These are phyloP conservation scores for Epistrophe eligans DNA, from an alignment of 2,888 invertebrate species.

Conservation along the genomic window DNA sequence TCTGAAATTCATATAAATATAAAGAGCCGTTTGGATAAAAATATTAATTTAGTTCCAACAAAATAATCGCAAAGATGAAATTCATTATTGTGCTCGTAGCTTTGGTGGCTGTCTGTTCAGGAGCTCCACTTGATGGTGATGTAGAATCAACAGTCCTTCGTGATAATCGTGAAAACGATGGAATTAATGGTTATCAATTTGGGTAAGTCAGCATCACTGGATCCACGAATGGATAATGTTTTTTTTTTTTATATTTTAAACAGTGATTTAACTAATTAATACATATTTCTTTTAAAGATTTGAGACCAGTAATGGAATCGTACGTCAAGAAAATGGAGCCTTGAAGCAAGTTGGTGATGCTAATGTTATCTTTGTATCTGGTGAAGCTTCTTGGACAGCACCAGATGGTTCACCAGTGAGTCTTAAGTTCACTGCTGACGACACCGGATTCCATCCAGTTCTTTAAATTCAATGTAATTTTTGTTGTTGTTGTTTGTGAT, in stretches of 20 bases:
- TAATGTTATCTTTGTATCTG: slow-evolving; percentile 86
- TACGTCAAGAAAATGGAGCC: slow-evolving; percentile 82
- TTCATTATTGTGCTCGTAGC: slow-evolving; percentile 81
- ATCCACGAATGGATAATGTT: neutral
- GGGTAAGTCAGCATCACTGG: slow-evolving; percentile 17
- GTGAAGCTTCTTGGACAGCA: slow-evolving; percentile 86
- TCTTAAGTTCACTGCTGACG: slow-evolving; percentile 84
- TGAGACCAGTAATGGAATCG: slow-evolving; percentile 85
- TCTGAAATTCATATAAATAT: slow-evolving; percentile 58
- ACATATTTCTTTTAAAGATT: slow-evolving; percentile 80
- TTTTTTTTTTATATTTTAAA: neutral
- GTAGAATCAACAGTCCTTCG: slow-evolving; percentile 85
- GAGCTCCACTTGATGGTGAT: slow-evolving; percentile 55
- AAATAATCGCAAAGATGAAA: slow-evolving; percentile 80
- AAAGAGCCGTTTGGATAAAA: neutral
- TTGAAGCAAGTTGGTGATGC: slow-evolving; percentile 81
- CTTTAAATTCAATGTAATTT: slow-evolving; percentile 70
- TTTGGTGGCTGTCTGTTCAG: slow-evolving; percentile 78
- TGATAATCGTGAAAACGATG: slow-evolving; percentile 54
- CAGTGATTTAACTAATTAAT: neutral
- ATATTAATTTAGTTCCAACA: slow-evolving; percentile 49
- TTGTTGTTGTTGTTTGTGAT: neutral
- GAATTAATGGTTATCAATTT: slow-evolving; percentile 52
- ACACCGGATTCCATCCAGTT: slow-evolving; percentile 78
- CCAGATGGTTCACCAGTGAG: slow-evolving; percentile 85